Conservation (phyloP, 2,797 vertebrate species). For the Ptychobarbus kaznakovi region DNA sequence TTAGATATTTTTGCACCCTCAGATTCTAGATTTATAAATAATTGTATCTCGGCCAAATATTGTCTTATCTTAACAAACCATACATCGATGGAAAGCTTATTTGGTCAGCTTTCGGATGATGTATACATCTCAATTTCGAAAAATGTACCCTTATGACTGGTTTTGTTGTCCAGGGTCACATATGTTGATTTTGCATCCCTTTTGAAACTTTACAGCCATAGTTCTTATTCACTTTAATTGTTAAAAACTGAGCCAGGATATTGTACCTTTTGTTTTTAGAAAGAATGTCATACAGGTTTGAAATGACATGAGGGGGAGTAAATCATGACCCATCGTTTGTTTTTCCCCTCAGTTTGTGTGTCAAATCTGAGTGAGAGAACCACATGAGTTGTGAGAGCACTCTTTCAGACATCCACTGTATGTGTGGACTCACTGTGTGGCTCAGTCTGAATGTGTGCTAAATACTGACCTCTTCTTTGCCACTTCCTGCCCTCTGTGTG, state of each 20-base stretch:
- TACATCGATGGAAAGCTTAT: too few relatives aligned
- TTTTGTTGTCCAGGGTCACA: too few relatives aligned
- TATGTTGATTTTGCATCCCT: not conserved
- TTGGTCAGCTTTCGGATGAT: too few relatives aligned
- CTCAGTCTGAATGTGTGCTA: conserved; percentile 73
- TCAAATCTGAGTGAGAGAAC: not conserved
- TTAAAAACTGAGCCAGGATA: not conserved
- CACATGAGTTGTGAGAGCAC: not conserved
- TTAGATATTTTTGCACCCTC: too few relatives aligned
- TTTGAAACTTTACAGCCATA: not conserved
- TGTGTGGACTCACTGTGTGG: conserved; percentile 58
- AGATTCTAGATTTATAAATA: too few relatives aligned
- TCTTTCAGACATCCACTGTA: conserved; percentile 10
- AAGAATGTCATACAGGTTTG: not conserved
- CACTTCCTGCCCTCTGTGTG: conserved; percentile 73
- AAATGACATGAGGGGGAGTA: not conserved
- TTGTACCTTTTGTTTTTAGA: not conserved
- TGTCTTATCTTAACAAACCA: too few relatives aligned
- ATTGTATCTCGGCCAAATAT: too few relatives aligned
- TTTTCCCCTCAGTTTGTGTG: not conserved
- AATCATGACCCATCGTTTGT: not conserved
- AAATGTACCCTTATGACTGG: too few relatives aligned
- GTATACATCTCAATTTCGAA: too few relatives aligned
- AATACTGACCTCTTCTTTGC: conserved; percentile 71
- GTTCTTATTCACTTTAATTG: not conserved